Base-by-base conservation (phyloP, 2,888 invertebrate species). In the Tupiocoris notatus region DNA sequence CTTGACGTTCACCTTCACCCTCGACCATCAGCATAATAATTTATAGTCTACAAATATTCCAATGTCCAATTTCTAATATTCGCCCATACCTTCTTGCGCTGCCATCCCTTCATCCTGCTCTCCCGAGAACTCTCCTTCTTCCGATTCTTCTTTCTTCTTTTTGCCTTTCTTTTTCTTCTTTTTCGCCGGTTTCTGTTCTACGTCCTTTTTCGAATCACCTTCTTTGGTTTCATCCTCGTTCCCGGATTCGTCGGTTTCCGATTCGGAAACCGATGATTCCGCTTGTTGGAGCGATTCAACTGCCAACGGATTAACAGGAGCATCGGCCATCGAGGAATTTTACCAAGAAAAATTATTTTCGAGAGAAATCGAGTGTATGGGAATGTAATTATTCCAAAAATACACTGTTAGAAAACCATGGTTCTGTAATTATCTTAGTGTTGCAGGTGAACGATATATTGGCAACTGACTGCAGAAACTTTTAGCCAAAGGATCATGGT, bases 121-220 rank as follows among this genome's bases (percentile, higher is more conserved):
- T 7, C 9, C 22, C 39, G 39, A 39, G 3, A 3, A 3, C 57
- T 75, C 65, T 1, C 24, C 25, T 22, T 70, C 70, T 59, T 70
- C 70, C n/a, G 22, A 2, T 23, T 59, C 58, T 61, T 71, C 57
- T 25, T 62, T 71, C 54, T 62, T 62, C 39, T 71, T 71, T n/a
- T 22, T 59, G 57, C 58, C 58, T 23, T 68, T 68, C 21, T 39
- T 71, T 39, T 61, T 71, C 62, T 39, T 71, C 18, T 12, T 71
- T 22, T 61, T 71, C n/a, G 20, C 58, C 6, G 20, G 2, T 18
- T 24, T 71, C 57, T 65, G 6, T 6, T 59, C 16, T 20, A 23
- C 23, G 18, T 62, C 54, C 18, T 25, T 25, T 7, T 39, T 39
- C 22, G n/a, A 58, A 20, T 59, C 58, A n/a, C 21, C 71, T 6